These are phyloP conservation scores for Lasiurus cinereus DNA, from an alignment of 2,113 vertebrate genomes.

Conservation along the genomic window DNA sequence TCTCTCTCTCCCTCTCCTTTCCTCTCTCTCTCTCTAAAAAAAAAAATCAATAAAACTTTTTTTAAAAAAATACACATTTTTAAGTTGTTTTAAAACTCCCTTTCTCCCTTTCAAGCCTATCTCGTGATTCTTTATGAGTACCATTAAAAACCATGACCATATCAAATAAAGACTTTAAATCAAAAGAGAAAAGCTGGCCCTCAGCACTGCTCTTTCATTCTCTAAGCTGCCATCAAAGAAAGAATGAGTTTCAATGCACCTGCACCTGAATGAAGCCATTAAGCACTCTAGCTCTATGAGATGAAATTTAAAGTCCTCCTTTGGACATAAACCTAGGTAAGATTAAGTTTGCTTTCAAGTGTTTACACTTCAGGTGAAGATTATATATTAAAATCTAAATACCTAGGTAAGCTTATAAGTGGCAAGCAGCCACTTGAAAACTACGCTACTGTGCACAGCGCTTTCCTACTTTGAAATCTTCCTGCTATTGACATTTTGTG, in stretches of 20 bases:
- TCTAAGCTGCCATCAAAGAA: conserved; percentile 47
- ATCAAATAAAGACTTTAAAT: conserved; percentile 14
- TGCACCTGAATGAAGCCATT: conserved; percentile 62
- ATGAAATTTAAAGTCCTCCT: conserved; percentile 62
- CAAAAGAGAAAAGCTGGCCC: conserved; percentile 31
- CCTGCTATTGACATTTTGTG: conserved; percentile 10
- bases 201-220: neutral
- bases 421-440: conserved; percentile 54
- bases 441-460: neutral
- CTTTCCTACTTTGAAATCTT: conserved; percentile 25
- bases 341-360: conserved; percentile 19
- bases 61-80: neutral
- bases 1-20: no score
- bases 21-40: no score
- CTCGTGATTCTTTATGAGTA: neutral
- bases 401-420: neutral
- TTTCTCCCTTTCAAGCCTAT: neutral
- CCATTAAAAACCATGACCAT: neutral
- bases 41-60: no score
- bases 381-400: conserved; percentile 58
- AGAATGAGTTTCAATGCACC: conserved; percentile 33
- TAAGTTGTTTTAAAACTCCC: neutral
- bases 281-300: neutral
- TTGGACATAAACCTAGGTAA: conserved; percentile 49
- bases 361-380: conserved; percentile 64